Conservation (phyloP, 2,888 invertebrate species). For the Dioctria rufipes region DNA sequence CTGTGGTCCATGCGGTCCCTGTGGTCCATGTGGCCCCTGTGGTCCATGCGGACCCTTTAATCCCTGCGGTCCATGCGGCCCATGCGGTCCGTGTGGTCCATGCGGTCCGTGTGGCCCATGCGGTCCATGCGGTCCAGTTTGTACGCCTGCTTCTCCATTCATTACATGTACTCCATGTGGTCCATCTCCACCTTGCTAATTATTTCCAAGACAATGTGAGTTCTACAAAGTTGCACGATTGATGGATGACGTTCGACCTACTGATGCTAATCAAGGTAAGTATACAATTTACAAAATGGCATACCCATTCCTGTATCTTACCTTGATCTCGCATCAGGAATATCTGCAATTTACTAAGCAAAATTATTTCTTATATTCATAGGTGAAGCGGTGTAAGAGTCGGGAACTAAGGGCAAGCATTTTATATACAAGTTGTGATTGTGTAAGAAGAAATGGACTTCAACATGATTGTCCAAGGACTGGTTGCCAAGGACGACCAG, state of each 20-base stretch:
- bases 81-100: conserved; percentile 34
- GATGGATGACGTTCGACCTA: not conserved
- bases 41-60: conserved; percentile 59
- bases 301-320: conserved; percentile 5
- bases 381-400: conserved; percentile 67
- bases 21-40: conserved; percentile 58
- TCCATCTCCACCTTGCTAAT: conserved; percentile 31
- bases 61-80: conserved; percentile 50
- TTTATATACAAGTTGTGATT: conserved; percentile 72
- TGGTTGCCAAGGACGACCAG: conserved; percentile 70
- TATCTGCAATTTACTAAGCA: not conserved
- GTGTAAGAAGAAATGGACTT: conserved; percentile 72
- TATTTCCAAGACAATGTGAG: conserved; percentile 1
- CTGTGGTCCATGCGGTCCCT: conserved; percentile 63
- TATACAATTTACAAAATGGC: conserved; percentile 6
- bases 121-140: conserved; percentile 37
- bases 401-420: conserved; percentile 71
- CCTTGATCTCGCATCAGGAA: conserved; percentile 27
- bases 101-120: conserved; percentile 61
- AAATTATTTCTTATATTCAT: conserved; percentile 18
- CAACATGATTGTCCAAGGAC: conserved; percentile 73
- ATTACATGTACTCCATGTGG: conserved; percentile 34
- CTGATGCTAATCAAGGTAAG: conserved; percentile 43
- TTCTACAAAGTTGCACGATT: not conserved
- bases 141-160: conserved; percentile 26